phyloP scores from a whole-genome alignment of 2,888 invertebrate species.

The Agonopterix arenella region DNA sequence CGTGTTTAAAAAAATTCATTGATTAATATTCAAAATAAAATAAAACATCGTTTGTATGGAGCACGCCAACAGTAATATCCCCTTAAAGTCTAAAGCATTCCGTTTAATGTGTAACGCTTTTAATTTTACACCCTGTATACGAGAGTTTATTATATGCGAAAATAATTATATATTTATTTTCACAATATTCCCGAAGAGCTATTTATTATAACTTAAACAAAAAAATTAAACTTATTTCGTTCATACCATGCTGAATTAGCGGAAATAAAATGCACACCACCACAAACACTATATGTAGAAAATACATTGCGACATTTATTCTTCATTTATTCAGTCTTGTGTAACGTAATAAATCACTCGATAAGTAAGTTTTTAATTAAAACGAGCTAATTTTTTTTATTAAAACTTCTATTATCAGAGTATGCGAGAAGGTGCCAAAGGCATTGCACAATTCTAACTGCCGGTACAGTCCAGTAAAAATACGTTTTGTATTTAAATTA shows the following conservation, averaged over 20 bases:
- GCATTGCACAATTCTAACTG: too few species aligned
- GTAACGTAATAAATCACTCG: neutral
- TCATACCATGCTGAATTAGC: neutral
- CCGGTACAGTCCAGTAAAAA: too few species aligned
- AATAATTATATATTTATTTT: neutral
- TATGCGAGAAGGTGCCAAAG: too few species aligned
- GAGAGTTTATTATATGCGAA: neutral
- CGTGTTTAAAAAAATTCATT: too few species aligned
- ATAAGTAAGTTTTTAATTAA: slow-evolving; percentile 4
- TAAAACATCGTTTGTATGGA: too few species aligned
- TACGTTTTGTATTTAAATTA: too few species aligned
- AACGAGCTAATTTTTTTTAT: neutral
- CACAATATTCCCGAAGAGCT: neutral
- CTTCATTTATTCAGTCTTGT: slow-evolving; percentile 21
- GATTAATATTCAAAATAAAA: too few species aligned
- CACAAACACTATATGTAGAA: slow-evolving; percentile 14
- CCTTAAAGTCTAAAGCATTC: too few species aligned
- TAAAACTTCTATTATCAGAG: too few species aligned
- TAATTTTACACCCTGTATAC: neutral
- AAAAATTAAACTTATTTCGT: neutral
- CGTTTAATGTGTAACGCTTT: too few species aligned
- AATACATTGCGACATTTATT: slow-evolving; percentile 37
- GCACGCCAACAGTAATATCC: too few species aligned
- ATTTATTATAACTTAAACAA: neutral
- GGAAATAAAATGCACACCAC: neutral